phyloP scores from a whole-genome alignment of 2,888 invertebrate species.

The Nebria salina region DNA sequence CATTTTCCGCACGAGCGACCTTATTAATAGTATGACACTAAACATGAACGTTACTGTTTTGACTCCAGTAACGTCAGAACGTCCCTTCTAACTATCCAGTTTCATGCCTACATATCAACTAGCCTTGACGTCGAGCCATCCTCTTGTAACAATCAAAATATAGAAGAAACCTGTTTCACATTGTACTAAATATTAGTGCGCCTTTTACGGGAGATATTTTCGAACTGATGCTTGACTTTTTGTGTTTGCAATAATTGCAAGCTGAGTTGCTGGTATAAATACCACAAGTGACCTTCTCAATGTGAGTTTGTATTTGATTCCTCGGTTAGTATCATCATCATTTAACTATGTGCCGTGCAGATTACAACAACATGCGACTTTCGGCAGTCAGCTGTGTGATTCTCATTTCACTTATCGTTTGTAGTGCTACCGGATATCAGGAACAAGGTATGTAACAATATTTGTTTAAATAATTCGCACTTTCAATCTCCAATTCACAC shows the following conservation, averaged over 20 bases:
- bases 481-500: background rate
- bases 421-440: background rate
- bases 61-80: too few species aligned
- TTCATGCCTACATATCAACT: too few species aligned
- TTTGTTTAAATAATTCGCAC: background rate
- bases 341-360: constrained; percentile 10
- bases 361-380: constrained; percentile 33
- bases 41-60: too few species aligned
- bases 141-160: background rate
- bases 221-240: background rate
- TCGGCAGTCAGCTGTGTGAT: constrained; percentile 17
- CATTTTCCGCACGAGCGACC: too few species aligned
- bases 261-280: constrained; percentile 39
- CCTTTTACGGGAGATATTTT: background rate
- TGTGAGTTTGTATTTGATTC: constrained; percentile 20
- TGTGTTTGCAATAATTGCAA: constrained; percentile 41
- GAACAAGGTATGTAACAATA: constrained; percentile 8
- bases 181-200: background rate
- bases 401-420: background rate
- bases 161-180: constrained; percentile 10
- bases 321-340: constrained; percentile 14
- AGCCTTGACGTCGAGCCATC: too few species aligned
- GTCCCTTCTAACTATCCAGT: too few species aligned
- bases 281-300: constrained; percentile 37
- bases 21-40: too few species aligned